These are phyloP conservation scores for Brachyhypopomus occidentalis DNA, from an alignment of 2,113 vertebrate genomes.

Conservation along the genomic window DNA sequence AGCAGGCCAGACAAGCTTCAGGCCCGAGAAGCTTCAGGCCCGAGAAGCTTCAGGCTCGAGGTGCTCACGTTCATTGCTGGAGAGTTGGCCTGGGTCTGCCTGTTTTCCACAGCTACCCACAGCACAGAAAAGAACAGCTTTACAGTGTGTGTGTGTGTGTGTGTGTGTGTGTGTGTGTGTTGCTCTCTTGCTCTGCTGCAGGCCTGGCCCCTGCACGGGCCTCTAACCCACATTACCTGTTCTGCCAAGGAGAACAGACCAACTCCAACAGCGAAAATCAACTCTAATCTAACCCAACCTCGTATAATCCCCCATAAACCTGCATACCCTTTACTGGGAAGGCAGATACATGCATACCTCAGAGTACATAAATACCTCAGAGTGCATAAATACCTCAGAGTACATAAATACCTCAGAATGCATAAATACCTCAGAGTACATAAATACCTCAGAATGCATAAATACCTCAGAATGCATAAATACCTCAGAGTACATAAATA, in stretches of 20 bases:
- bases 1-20: too few relatives aligned
- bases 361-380: too few relatives aligned
- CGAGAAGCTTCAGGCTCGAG: neutral
- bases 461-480: too few relatives aligned
- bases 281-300: neutral
- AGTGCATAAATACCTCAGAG: too few relatives aligned
- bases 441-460: too few relatives aligned
- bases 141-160: slow-evolving; percentile 11
- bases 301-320: neutral
- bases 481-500: too few relatives aligned
- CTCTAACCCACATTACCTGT: slow-evolving; percentile 30
- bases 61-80: neutral
- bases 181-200: neutral
- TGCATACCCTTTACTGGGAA: neutral
- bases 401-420: too few relatives aligned
- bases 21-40: too few relatives aligned
- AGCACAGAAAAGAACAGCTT: slow-evolving; percentile 28
- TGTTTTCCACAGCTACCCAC: neutral
- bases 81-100: neutral
- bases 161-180: slow-evolving; percentile 1
- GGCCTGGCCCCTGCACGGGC: slow-evolving; percentile 25
- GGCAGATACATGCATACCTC: too few relatives aligned
- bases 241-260: slow-evolving; percentile 45
- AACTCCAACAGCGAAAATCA: neutral
- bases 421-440: too few relatives aligned